phyloP scores from a whole-genome alignment of 2,113 vertebrate genomes.

The Thalassoma bifasciatum region DNA sequence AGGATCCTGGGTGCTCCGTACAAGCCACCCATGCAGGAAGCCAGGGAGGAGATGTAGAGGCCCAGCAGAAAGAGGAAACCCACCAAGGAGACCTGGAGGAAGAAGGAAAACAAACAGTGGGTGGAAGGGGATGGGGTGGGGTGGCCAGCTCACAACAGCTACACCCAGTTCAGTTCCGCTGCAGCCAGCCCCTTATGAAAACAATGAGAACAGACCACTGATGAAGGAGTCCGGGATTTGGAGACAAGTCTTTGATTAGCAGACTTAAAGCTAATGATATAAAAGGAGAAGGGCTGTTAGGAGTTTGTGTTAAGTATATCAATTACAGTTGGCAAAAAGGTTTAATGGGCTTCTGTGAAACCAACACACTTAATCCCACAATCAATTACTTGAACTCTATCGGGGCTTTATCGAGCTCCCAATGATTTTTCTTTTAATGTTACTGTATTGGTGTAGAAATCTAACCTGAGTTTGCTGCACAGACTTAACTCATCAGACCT shows the following conservation, averaged over 20 bases:
- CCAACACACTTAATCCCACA: neutral
- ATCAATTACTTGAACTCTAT: too few relatives aligned
- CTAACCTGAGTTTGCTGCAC: neutral
- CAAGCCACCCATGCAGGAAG: slow-evolving; percentile 97
- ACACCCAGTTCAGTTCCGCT: slow-evolving; percentile 80
- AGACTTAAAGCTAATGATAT: neutral
- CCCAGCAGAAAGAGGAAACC: slow-evolving; percentile 97
- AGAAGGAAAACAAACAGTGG: slow-evolving; percentile 80
- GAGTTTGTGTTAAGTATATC: too few relatives aligned
- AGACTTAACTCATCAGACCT: neutral
- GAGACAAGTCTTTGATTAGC: slow-evolving; percentile 5
- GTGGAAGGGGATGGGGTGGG: slow-evolving; percentile 78
- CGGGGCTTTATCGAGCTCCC: too few relatives aligned
- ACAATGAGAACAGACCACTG: slow-evolving; percentile 50
- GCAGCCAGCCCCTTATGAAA: slow-evolving; percentile 72
- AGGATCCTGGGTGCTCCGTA: slow-evolving; percentile 96
- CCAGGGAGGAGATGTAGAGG: slow-evolving; percentile 96
- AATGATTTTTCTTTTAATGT: too few relatives aligned
- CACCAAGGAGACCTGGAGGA: slow-evolving; percentile 94
- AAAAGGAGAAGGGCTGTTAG: too few relatives aligned
- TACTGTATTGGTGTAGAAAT: neutral
- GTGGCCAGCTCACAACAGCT: slow-evolving; percentile 65
- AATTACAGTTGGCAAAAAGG: too few relatives aligned
- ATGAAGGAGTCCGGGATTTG: slow-evolving; percentile 35
- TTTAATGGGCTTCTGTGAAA: too few relatives aligned